These are phyloP conservation scores for Drosophila subobscura DNA, from an alignment of 1,140 invertebrate species.

Conservation along the genomic window DNA sequence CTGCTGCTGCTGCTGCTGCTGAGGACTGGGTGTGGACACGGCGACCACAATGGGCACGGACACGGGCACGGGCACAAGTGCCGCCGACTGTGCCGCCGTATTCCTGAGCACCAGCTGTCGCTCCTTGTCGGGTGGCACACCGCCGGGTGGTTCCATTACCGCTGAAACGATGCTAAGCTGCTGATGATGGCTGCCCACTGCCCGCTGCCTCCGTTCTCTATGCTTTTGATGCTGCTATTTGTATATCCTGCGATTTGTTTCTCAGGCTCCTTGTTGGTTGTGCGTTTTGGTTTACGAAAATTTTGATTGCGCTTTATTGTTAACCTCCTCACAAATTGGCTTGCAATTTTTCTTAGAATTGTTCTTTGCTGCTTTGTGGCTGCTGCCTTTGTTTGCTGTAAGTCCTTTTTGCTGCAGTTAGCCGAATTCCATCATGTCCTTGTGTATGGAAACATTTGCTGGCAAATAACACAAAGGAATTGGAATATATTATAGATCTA, in stretches of 20 bases:
- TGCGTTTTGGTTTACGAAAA: conserved; percentile 3
- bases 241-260: conserved; percentile 9
- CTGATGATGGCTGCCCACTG: neutral
- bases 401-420: conserved; percentile 38
- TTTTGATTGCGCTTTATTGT: neutral
- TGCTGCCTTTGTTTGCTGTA: conserved; percentile 11
- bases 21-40: neutral
- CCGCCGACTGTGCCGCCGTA: conserved; percentile 11
- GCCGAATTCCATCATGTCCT: conserved; percentile 79
- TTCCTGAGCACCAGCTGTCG: conserved; percentile 57
- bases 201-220: conserved; percentile 14
- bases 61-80: conserved; percentile 29
- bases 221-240: conserved; percentile 5
- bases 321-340: neutral
- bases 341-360: neutral
- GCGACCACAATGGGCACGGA: conserved; percentile 11
- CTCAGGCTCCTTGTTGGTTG: neutral
- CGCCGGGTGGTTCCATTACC: conserved; percentile 78
- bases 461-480: neutral
- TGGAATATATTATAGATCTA: neutral
- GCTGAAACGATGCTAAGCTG: conserved; percentile 1
- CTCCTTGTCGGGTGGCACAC: conserved; percentile 65
- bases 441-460: conserved; percentile 79
- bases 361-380: conserved; percentile 7
- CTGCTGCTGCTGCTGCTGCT: neutral